A percentile compares a stretch with the other conserved stretches of the same genome.
phyloP scores from a whole-genome alignment of 2,113 vertebrate species.

The Brienomyrus brachyistius region DNA sequence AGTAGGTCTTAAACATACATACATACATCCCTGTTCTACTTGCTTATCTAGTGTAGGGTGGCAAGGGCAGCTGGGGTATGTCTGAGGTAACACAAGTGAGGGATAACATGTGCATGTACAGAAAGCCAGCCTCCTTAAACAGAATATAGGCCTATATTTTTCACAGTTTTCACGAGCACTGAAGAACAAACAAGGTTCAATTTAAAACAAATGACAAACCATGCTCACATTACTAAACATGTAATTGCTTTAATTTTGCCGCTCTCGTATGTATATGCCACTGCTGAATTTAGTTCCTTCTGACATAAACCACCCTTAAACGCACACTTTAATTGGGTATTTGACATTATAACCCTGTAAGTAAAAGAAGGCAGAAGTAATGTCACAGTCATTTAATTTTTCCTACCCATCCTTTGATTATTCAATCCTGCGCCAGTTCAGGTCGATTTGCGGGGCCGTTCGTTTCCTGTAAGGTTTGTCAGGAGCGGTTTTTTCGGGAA shows the following conservation, averaged over 20 bases:
- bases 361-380: slow-evolving; percentile 4
- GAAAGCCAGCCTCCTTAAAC: neutral
- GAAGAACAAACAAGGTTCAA: neutral
- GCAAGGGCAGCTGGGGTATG: neutral
- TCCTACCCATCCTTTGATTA: slow-evolving; percentile 10
- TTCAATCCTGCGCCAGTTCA: slow-evolving; percentile 33
- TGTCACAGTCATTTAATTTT: slow-evolving; percentile 6
- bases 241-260: neutral
- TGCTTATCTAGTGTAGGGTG: neutral
- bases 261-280: neutral
- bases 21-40: neutral
- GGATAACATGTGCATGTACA: neutral
- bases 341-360: neutral
- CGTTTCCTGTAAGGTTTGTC: slow-evolving; percentile 30
- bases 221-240: neutral
- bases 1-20: neutral
- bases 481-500: slow-evolving; percentile 34
- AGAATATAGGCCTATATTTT: neutral
- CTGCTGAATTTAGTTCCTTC: neutral
- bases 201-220: neutral
- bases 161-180: neutral
- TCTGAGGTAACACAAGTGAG: neutral
- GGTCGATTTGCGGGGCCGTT: slow-evolving; percentile 29
- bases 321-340: neutral
- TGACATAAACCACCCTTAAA: neutral